Percentiles rank a stretch among this genome's conserved stretches.
These are phyloP conservation scores for Pachliopta kotzebuea DNA, from an alignment of 2,888 invertebrate genomes.

Conservation along the genomic window DNA sequence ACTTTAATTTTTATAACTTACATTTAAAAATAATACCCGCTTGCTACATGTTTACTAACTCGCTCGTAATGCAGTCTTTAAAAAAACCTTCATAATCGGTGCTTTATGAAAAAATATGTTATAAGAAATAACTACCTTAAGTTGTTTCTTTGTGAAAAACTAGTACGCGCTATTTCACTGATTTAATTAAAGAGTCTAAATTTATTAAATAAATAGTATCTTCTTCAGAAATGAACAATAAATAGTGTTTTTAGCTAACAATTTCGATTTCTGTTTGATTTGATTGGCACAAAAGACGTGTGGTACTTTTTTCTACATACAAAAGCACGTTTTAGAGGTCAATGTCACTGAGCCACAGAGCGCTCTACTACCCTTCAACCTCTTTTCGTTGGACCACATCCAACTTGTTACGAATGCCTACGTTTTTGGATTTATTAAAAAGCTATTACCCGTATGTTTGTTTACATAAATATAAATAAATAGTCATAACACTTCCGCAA, in stretches of 20 bases:
- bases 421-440: conserved; percentile 6
- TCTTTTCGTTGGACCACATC: conserved; percentile 3
- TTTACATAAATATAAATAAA: background rate
- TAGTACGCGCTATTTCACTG: too few species aligned
- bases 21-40: too few species aligned
- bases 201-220: background rate
- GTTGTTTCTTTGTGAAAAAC: too few species aligned
- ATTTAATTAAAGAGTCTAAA: too few species aligned
- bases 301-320: background rate
- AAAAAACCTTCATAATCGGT: too few species aligned
- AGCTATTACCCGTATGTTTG: background rate
- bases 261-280: background rate
- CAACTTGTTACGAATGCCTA: background rate
- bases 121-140: too few species aligned
- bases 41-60: too few species aligned
- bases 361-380: conserved; percentile 6
- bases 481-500: background rate
- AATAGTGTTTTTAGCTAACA: background rate
- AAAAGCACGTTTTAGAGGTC: conserved; percentile 1
- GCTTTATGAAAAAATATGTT: too few species aligned
- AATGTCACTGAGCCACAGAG: conserved; percentile 4
- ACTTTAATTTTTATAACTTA: too few species aligned
- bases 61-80: too few species aligned
- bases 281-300: background rate
- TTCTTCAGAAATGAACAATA: background rate